These are phyloP conservation scores for Eledone cirrhosa DNA, from an alignment of 2,888 invertebrate genomes.

Conservation along the genomic window DNA sequence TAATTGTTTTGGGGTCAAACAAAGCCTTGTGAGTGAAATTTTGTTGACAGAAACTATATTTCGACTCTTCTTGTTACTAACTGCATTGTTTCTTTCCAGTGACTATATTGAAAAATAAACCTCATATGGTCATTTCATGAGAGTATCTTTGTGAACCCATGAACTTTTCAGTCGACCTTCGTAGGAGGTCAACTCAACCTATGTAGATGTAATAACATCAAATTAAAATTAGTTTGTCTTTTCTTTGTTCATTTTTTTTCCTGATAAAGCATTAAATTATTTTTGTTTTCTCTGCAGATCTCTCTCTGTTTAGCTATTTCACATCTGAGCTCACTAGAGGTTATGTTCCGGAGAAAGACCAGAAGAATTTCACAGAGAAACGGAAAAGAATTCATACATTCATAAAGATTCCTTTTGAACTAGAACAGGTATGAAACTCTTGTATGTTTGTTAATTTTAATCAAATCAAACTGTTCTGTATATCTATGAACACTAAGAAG, in stretches of 20 bases:
- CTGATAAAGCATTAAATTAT: neutral
- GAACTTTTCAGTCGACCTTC: too few relatives aligned
- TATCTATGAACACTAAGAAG: too few relatives aligned
- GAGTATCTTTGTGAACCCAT: too few relatives aligned
- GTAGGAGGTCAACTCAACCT: too few relatives aligned
- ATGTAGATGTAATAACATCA: too few relatives aligned
- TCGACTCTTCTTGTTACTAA: too few relatives aligned
- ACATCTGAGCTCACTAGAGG: constrained; percentile 85
- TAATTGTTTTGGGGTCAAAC: too few relatives aligned
- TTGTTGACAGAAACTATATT: too few relatives aligned
- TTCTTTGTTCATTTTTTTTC: neutral
- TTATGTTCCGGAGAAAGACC: constrained; percentile 93
- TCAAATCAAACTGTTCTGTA: neutral
- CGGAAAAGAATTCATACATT: constrained; percentile 95
- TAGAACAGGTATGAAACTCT: constrained; percentile 66
- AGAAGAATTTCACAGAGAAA: constrained; percentile 91
- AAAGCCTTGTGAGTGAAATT: too few relatives aligned
- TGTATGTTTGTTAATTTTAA: neutral
- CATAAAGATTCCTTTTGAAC: constrained; percentile 91
- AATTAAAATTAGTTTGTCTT: neutral
- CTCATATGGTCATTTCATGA: too few relatives aligned
- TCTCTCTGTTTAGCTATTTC: constrained; percentile 55
- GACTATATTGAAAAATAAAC: too few relatives aligned
- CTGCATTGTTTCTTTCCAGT: too few relatives aligned
- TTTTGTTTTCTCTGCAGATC: constrained; percentile 39